These are phyloP conservation scores for Reinhardtius hippoglossoides DNA, from an alignment of 2,113 vertebrate genomes.

Conservation along the genomic window DNA sequence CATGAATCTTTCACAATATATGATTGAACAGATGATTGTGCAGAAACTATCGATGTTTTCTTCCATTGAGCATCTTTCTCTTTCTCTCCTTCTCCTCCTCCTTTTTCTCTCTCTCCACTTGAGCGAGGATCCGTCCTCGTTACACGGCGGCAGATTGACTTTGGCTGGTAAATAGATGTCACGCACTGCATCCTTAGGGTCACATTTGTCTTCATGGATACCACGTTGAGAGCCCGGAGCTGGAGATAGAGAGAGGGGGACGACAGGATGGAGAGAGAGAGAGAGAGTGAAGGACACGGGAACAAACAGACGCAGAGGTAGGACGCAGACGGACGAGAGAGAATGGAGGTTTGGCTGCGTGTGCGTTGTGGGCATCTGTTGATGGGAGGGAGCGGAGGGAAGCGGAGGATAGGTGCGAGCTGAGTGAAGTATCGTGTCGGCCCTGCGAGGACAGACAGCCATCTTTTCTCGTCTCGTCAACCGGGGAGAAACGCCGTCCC, in stretches of 20 bases:
- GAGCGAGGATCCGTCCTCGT: conserved; percentile 46
- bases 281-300: background rate
- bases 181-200: conserved; percentile 47
- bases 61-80: background rate
- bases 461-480: conserved; percentile 27
- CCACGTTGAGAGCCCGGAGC: conserved; percentile 7
- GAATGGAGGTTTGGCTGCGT: conserved; percentile 39
- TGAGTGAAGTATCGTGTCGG: conserved; percentile 49
- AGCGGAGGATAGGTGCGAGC: conserved; percentile 30
- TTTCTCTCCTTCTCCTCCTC: background rate
- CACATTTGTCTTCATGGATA: conserved; percentile 65
- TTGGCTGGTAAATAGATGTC: conserved; percentile 55
- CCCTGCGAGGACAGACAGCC: conserved; percentile 34
- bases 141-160: conserved; percentile 55
- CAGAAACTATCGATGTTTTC: background rate
- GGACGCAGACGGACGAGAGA: conserved; percentile 17
- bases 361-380: conserved; percentile 40
- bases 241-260: background rate
- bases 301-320: background rate
- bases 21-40: background rate
- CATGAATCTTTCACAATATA: background rate
- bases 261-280: conserved; percentile 11
- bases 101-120: conserved; percentile 9
- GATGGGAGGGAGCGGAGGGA: conserved; percentile 40
- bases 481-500: conserved; percentile 16